Evolutionary conservation across 2,888 invertebrate genomes (phyloP).

Genomic region (Cistogaster globosa): DNA sequence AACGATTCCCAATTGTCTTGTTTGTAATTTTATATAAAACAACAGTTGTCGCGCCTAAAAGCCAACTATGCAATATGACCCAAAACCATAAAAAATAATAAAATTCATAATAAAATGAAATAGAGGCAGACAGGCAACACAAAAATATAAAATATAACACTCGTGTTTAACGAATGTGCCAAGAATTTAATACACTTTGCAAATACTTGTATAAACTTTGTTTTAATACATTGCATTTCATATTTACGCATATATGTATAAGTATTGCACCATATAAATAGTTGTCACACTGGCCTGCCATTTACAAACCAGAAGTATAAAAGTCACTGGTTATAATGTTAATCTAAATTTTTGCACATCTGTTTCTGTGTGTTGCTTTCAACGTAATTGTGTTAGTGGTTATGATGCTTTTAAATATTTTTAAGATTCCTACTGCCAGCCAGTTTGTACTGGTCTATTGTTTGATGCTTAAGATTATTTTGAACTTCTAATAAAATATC

Average conservation of each 20-base stretch:
- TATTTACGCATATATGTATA: background rate
- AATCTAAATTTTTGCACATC: background rate
- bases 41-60: slow-evolving; percentile 57
- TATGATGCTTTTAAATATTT: slow-evolving; percentile 30
- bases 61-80: slow-evolving; percentile 30
- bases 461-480: background rate
- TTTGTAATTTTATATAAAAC: slow-evolving; percentile 23
- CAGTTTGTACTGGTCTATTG: background rate
- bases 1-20: slow-evolving; percentile 50
- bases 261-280: slow-evolving; percentile 22
- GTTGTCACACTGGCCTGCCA: slow-evolving; percentile 30
- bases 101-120: slow-evolving; percentile 9
- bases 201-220: background rate
- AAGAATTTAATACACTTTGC: slow-evolving; percentile 55
- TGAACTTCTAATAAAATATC: too few relatives aligned
- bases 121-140: background rate
- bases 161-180: slow-evolving; percentile 35
- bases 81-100: background rate
- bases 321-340: slow-evolving; percentile 34
- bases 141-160: slow-evolving; percentile 26
- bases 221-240: background rate
- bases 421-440: slow-evolving; percentile 25
- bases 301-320: slow-evolving; percentile 47
- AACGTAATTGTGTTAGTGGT: slow-evolving; percentile 28
- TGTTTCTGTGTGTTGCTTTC: background rate